phyloP scores from a whole-genome alignment of 2,888 invertebrate species.

The Bombyx huttoni region DNA sequence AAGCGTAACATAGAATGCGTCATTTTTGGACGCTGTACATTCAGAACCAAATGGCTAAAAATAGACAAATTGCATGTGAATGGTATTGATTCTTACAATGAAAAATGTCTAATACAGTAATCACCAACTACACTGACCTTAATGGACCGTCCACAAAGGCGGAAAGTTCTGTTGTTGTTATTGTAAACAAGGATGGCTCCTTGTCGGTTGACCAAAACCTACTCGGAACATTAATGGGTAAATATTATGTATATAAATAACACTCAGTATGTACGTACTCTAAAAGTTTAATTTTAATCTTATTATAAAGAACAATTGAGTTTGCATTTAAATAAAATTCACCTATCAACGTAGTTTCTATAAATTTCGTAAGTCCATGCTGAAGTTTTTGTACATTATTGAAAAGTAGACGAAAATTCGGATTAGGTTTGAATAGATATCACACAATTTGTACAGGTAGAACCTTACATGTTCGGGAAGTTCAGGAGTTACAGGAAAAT shows the following conservation, averaged over 20 bases:
- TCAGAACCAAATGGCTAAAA: conserved; percentile 49
- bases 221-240: conserved; percentile 85
- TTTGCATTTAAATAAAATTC: no score
- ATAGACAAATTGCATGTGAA: conserved; percentile 49
- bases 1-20: conserved; percentile 43
- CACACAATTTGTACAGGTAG: no score
- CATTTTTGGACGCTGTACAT: conserved; percentile 60
- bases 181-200: conserved; percentile 89
- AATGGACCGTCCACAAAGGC: conserved; percentile 67
- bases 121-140: conserved; percentile 67
- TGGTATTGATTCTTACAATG: conserved; percentile 37
- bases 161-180: conserved; percentile 84
- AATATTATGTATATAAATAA: conserved; percentile 24
- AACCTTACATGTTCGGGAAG: no score
- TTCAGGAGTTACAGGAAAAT: no score
- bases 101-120: conserved; percentile 70
- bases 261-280: no score
- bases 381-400: no score
- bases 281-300: no score
- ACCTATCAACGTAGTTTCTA: no score
- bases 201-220: conserved; percentile 86
- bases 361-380: no score
- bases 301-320: no score
- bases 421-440: no score
- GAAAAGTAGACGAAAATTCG: no score